Percentiles rank a stretch among this genome's conserved stretches.
These are phyloP conservation scores for Craseonycteris thonglongyai DNA, from an alignment of 2,113 vertebrate species.

Conservation along the genomic window DNA sequence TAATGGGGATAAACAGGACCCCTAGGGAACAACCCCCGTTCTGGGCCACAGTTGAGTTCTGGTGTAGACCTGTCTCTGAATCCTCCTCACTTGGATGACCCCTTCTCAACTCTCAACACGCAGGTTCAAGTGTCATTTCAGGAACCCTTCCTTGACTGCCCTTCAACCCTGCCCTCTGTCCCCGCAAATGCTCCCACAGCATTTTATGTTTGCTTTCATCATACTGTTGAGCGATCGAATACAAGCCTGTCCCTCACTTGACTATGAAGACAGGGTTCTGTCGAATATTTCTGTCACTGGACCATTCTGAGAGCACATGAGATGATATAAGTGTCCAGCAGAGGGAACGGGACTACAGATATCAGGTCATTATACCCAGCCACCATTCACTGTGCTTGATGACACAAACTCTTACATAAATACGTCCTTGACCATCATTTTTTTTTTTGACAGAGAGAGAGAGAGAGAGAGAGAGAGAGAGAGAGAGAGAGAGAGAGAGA, in stretches of 20 bases:
- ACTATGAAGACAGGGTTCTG: background rate
- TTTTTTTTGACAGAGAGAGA: background rate
- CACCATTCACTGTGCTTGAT: background rate
- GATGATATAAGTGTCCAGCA: background rate
- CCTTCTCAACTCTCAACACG: background rate
- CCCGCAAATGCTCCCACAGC: rapidly evolving
- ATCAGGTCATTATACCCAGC: background rate
- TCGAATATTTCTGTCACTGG: background rate
- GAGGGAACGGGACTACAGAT: background rate
- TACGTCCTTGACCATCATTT: background rate
- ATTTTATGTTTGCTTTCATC: background rate
- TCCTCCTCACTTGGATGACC: background rate
- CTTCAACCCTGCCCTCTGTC: background rate
- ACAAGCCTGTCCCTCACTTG: background rate
- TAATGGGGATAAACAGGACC: background rate
- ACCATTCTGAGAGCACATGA: background rate
- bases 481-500: too few relatives aligned
- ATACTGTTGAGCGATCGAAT: background rate
- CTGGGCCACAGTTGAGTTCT: background rate
- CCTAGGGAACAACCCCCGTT: background rate
- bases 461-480: too few relatives aligned
- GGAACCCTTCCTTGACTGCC: background rate
- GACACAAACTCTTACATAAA: background rate
- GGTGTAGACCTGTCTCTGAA: background rate
- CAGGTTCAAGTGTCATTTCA: background rate